Conservation (phyloP, 2,888 invertebrate species). For the Nemoura dubitans region DNA sequence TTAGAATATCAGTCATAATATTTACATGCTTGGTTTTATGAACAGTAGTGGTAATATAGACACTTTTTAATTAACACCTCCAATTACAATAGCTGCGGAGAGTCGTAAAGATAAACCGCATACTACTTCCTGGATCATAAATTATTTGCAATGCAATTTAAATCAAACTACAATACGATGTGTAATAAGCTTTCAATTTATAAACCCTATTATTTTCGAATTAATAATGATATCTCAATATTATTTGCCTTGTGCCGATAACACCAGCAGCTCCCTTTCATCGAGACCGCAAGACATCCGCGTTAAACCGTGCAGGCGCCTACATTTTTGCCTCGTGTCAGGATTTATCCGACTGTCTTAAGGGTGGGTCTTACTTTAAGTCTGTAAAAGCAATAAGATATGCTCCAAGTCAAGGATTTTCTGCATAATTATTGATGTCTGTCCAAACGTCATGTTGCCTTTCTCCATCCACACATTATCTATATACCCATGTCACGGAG, state of each 20-base stretch:
- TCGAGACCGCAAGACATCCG: not conserved
- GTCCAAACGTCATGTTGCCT: constrained; percentile 17
- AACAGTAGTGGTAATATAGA: not conserved
- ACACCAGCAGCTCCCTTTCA: not conserved
- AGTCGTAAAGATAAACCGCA: not conserved
- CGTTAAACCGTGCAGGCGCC: not conserved
- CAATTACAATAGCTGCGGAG: not conserved
- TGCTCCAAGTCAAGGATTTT: constrained; percentile 23
- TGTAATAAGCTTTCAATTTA: not conserved
- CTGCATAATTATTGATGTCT: constrained; percentile 23
- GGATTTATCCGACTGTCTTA: not conserved
- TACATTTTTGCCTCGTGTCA: not conserved
- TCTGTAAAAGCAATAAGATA: not conserved
- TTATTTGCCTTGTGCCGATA: not conserved
- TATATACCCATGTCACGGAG: constrained; percentile 9
- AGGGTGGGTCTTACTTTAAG: not conserved
- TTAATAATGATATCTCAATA: not conserved
- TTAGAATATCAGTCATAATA: not conserved
- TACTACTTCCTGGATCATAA: not conserved
- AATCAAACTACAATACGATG: not conserved
- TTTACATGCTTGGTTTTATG: not conserved
- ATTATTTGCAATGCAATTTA: not conserved
- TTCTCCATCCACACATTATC: constrained; percentile 26
- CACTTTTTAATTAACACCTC: not conserved
- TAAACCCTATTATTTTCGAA: not conserved